phyloP scores from a whole-genome alignment of 2,888 invertebrate genomes.

The Balanococcus diminutus region DNA sequence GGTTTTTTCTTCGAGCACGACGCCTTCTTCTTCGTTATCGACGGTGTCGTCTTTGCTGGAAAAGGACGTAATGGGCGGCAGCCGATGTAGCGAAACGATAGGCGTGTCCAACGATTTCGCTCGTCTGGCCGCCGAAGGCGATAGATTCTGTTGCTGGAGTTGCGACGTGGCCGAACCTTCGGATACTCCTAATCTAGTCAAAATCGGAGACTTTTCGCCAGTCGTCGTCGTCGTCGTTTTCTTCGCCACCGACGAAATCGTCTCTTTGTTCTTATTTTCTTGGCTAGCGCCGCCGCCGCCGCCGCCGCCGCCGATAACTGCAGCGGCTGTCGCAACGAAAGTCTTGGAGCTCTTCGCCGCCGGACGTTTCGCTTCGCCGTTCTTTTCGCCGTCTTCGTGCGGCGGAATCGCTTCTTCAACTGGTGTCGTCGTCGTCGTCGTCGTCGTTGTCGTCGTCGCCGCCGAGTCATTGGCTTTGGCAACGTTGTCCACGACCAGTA shows the following conservation, averaged over 20 bases:
- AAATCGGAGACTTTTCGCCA: conserved; percentile 46
- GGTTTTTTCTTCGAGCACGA: conserved; percentile 59
- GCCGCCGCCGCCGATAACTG: background rate
- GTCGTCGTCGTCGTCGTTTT: background rate
- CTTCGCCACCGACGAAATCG: background rate
- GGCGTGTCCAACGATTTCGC: conserved; percentile 86
- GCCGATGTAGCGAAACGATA: conserved; percentile 76
- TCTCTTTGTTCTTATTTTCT: background rate
- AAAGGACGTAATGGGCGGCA: conserved; percentile 84
- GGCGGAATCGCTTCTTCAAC: too few species aligned
- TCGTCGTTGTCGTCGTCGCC: background rate
- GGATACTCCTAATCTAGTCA: conserved; percentile 79
- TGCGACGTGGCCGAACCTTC: conserved; percentile 83
- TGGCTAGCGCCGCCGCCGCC: background rate
- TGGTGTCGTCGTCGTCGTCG: background rate
- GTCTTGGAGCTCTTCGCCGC: background rate
- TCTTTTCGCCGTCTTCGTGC: too few species aligned
- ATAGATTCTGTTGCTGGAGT: conserved; percentile 70
- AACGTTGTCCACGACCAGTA: background rate
- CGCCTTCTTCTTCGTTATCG: conserved; percentile 72
- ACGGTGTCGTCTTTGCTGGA: conserved; percentile 89
- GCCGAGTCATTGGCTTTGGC: background rate
- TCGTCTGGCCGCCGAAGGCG: conserved; percentile 75
- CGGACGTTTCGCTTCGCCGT: too few species aligned
- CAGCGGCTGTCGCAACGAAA: too few species aligned